Evolutionary conservation across 2,888 invertebrate species (phyloP), one percentile per base, ranked within the genome.

Genomic region (Blastobasis lacticolella): DNA sequence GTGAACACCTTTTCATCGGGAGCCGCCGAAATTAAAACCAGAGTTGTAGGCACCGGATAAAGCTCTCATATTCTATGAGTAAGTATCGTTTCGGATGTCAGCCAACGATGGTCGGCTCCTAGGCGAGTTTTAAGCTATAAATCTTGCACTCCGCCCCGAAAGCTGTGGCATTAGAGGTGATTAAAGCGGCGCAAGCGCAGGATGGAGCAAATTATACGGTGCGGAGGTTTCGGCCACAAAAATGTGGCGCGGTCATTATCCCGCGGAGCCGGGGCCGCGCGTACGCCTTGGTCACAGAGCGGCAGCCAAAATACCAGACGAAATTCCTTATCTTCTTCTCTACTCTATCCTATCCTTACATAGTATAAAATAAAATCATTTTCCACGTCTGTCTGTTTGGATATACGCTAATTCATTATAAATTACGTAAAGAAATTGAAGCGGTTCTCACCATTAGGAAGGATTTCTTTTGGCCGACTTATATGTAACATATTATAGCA

Each of bases 151-250:
- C 72, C 73, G 75, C 75, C 75, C 68, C 69, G 59, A 63, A 60
- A 63, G 60, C 64, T 67, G 61, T 69, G 73, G 68, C 73, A 79
- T 81, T 79, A 78, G 67, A 71, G 69, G 80, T 79, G 78, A 85
- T 83, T 82, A 82, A 73, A 77, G 74, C 45, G 67, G 65, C 62
- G 59, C 71, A 63, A 67, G 73, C 73, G 73, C 81, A 81, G 80
- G 83, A 81, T 78, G 81, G 70, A 69, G 77, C 72, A 81, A 85
- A 85, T 85, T 84, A 84, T 71, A 83, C 71, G 81, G 75, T 75
- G 66, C 63, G 74, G 57, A 60, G 62, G 66, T 66, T 64, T 64
- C 68, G 38, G 63, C 72, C 69, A 74, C 74, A 64, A 67, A 73
- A 76, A 72, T 73, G 71, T 69, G 68, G 63, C 63, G 66, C 73